Conservation (phyloP, 2,113 vertebrate species). For the Sakesphorus luctuosus region DNA sequence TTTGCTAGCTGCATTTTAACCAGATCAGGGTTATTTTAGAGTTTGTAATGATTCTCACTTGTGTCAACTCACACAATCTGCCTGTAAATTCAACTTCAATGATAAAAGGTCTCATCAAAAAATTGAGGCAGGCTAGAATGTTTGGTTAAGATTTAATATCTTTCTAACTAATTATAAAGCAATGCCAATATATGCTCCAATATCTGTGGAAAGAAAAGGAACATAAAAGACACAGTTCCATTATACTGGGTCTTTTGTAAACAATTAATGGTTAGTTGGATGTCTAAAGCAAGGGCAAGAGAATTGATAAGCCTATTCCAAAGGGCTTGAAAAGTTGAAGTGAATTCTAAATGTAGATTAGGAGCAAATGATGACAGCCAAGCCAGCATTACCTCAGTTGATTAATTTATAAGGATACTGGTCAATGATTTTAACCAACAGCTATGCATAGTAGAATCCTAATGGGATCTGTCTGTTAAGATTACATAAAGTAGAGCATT, state of each 20-base stretch:
- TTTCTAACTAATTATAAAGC: slow-evolving; percentile 32
- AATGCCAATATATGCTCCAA: slow-evolving; percentile 33
- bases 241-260: slow-evolving; percentile 42
- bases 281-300: slow-evolving; percentile 47
- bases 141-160: slow-evolving; percentile 55
- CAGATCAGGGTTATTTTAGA: slow-evolving; percentile 20
- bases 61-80: slow-evolving; percentile 26
- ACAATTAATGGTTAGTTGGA: not conserved
- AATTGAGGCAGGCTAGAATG: slow-evolving; percentile 21
- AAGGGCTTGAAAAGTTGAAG: slow-evolving; percentile 70
- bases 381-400: slow-evolving; percentile 75
- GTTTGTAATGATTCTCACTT: slow-evolving; percentile 6
- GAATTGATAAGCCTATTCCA: slow-evolving; percentile 70
- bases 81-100: slow-evolving; percentile 14
- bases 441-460: slow-evolving; percentile 73
- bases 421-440: slow-evolving; percentile 84
- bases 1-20: slow-evolving; percentile 14
- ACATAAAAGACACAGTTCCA: not conserved
- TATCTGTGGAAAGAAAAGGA: slow-evolving; percentile 47
- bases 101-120: slow-evolving; percentile 47
- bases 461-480: slow-evolving; percentile 81
- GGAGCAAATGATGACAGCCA: slow-evolving; percentile 72
- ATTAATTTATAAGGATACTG: slow-evolving; percentile 81
- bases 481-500: slow-evolving; percentile 77
- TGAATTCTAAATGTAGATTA: slow-evolving; percentile 78